These are phyloP conservation scores for Stichopus horrens DNA, from an alignment of 53 echinoderm and acorn worm genomes.

Conservation along the genomic window DNA sequence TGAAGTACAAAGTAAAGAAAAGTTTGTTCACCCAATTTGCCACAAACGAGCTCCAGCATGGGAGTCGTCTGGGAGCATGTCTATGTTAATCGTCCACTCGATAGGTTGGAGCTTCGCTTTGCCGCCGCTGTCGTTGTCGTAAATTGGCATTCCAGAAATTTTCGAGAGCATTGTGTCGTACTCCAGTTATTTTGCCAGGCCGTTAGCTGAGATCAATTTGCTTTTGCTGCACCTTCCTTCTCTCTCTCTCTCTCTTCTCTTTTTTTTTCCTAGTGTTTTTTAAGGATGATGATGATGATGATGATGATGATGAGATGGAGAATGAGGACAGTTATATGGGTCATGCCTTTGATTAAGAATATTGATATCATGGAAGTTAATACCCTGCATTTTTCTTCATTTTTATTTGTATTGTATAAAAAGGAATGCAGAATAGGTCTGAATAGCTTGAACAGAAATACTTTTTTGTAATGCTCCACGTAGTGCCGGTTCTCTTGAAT, in stretches of 20 bases:
- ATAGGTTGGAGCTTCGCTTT: neutral
- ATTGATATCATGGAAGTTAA: slow-evolving; percentile 39
- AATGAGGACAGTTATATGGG: slow-evolving; percentile 45
- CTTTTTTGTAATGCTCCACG: no score
- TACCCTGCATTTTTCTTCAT: slow-evolving; percentile 5
- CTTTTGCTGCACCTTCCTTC: slow-evolving; percentile 9
- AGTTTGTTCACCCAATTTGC: slow-evolving; percentile 25
- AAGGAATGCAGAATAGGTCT: no score
- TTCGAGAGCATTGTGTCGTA: slow-evolving; percentile 26
- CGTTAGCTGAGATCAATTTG: slow-evolving; percentile 35
- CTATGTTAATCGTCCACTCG: neutral
- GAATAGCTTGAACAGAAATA: no score
- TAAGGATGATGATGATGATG: no score
- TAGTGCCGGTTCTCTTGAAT: no score
- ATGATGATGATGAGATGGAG: neutral
- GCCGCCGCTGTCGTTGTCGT: neutral
- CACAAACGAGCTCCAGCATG: neutral
- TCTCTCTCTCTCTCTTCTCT: neutral
- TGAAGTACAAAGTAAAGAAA: neutral
- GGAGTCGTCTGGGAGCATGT: slow-evolving; percentile 14
- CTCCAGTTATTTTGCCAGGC: slow-evolving; percentile 39
- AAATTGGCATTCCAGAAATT: slow-evolving; percentile 43
- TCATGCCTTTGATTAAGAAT: slow-evolving; percentile 41
- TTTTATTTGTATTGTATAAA: no score
- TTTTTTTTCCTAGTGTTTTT: no score